Base-by-base conservation (phyloP, 2,797 vertebrate species). In the Limosa lapponica region DNA sequence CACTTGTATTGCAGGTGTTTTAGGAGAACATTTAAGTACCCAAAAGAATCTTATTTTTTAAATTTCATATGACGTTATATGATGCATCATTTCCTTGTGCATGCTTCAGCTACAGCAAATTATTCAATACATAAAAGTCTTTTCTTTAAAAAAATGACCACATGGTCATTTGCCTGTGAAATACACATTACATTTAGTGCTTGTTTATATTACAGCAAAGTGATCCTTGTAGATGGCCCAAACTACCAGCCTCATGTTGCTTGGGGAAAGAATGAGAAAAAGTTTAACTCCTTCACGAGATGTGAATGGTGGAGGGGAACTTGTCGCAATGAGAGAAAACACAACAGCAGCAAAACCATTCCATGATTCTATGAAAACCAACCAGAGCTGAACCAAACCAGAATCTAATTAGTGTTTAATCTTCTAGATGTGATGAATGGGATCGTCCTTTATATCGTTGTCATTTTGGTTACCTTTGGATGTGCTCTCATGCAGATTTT, bases 91-190 rank as follows among this genome's bases (percentile, higher is more conserved):
- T 95, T 93, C 71, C 54, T 89, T 48, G 19, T 67, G 16, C 62
- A 32, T 82, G 80, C 20, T 92, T 91, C 73, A 93, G 39, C 62
- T 65, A 25, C 65, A 92, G 54, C 54, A 65, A 94, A 88, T 89
- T 91, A 79, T 70, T 92, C 51, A 82, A 77, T 14, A 84, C 11
- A 64, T 70, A 62, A 87, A 96, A 85, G 9, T 10, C 9, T 30
- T 71, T 75, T 3, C 17, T 44, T 18, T 6, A 41, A 27, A 54
- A 13, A 8, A 28, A 3, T 19, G 7, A 55, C 81, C 67, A 80
- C n/a, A 8, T 10, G 10, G 19, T 78, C 37, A 22, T 74, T 93
- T 91, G 32, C 73, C 57, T 77, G 37, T 64, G 72, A 95, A 83
- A 93, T 57, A n/a, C 28, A 65, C 30, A 23, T 85, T 70, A 37